Percentiles rank a stretch among this genome's conserved stretches.
Conservation (phyloP, 2,888 invertebrate genomes). For the Danaus chrysippus region DNA sequence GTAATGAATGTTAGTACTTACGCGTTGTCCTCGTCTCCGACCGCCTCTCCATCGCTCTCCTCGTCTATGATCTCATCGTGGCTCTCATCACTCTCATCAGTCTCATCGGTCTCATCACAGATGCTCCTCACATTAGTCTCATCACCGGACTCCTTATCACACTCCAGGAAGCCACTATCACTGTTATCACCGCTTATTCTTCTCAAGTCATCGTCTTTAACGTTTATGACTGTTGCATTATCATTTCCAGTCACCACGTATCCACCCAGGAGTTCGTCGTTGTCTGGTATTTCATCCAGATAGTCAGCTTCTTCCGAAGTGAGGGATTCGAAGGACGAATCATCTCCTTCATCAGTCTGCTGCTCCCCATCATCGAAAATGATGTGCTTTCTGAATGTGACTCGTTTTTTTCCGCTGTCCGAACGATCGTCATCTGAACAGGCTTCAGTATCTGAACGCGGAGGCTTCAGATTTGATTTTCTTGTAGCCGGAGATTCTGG, state of each 20-base stretch:
- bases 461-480: slow-evolving; percentile 68
- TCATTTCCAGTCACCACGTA: slow-evolving; percentile 45
- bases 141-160: slow-evolving; percentile 57
- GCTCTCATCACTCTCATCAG: slow-evolving; percentile 40
- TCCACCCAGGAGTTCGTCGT: slow-evolving; percentile 53
- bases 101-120: slow-evolving; percentile 40
- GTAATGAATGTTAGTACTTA: slow-evolving; percentile 31
- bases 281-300: slow-evolving; percentile 56
- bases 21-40: slow-evolving; percentile 48
- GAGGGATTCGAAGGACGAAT: slow-evolving; percentile 68
- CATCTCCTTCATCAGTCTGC: slow-evolving; percentile 67
- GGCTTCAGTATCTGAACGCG: slow-evolving; percentile 63
- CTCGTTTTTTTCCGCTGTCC: slow-evolving; percentile 66
- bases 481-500: slow-evolving; percentile 53
- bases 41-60: slow-evolving; percentile 34
- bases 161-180: slow-evolving; percentile 73
- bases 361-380: slow-evolving; percentile 74
- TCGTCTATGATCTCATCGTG: slow-evolving; percentile 53
- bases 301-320: slow-evolving; percentile 60
- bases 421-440: slow-evolving; percentile 71
- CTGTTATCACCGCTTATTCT: slow-evolving; percentile 69
- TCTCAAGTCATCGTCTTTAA: slow-evolving; percentile 52
- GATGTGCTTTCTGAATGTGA: slow-evolving; percentile 73
- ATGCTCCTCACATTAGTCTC: slow-evolving; percentile 45
- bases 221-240: slow-evolving; percentile 60